Evolutionary conservation across 2,888 invertebrate species (phyloP).

Genomic region (Vannuccia rotundouncinata): DNA sequence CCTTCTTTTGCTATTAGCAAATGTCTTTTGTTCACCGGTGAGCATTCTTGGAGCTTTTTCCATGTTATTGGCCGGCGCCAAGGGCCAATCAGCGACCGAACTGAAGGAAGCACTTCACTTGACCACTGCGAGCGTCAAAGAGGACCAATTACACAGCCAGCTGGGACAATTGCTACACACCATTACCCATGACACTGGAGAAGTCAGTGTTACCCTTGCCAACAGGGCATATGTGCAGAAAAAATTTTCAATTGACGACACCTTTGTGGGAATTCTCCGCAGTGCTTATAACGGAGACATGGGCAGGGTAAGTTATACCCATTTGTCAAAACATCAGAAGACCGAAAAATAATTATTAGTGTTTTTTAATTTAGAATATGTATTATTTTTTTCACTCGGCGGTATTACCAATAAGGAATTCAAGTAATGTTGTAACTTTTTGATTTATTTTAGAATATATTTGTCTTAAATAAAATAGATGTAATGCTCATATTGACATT

Average conservation of each 20-base stretch:
- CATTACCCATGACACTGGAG: neutral
- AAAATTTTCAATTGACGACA: neutral
- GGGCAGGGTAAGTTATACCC: neutral
- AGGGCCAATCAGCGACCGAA: neutral
- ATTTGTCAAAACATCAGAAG: no score
- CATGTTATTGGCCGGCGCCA: neutral
- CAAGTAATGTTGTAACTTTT: no score
- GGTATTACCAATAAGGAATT: no score
- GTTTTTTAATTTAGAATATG: no score
- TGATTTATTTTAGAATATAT: no score
- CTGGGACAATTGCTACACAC: neutral
- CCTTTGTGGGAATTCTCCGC: neutral
- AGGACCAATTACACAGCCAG: neutral
- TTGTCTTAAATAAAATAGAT: no score
- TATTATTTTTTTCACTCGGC: no score
- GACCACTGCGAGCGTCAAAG: neutral
- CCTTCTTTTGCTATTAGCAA: neutral
- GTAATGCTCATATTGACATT: no score
- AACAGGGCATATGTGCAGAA: neutral
- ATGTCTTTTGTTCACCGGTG: neutral
- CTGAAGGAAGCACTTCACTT: neutral
- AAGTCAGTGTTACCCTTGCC: neutral
- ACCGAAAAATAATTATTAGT: no score
- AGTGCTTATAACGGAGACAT: neutral
- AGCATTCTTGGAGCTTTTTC: constrained; percentile 9